Evolutionary conservation across 2,888 invertebrate species (phyloP), one percentile per base, ranked within the genome.

Genomic region (Mesopsocus fuscifrons): DNA sequence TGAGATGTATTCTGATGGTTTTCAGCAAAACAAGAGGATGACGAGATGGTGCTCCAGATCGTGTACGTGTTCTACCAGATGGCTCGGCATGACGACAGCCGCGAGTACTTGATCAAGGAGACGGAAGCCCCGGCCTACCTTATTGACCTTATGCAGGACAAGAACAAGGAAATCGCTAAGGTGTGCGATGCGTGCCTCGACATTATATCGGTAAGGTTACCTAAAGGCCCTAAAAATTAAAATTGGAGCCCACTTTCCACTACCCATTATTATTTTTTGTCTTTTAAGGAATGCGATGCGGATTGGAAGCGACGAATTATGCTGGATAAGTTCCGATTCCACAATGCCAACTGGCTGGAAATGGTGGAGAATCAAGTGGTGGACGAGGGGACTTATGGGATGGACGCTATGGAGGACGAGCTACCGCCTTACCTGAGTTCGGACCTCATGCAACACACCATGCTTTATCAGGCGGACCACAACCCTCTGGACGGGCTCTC

Each of bases 281-380:
- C 11, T 34, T 9, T 11, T 11, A 45, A 72, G 70, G 72, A 74
- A 56, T 79, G 82, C 61, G 83, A 87, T 62, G 75, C 75, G 49
- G 82, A 84, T 45, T 97, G 95, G 95, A 83, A 88, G n/a, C 77
- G 75, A 44, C 74, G 88, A 54, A 91, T 97, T 47, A 87, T 87
- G 65, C 75, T 74, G 42, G 95, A 95, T 63, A 82, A 94, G 52
- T 98, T 97, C 64, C 75, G 91, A n/a, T 89, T 89, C 64, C 94
- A 97, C 64, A 98, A 98, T 62, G 85, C 88, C 0, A 94, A 97
- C 59, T 98, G 97, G 97, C 65, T 98, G 50, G 88, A 91, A 54
- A 94, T 95, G 80, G 88, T 97, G 31, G 89, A 92, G 61, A 71
- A 70, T 34, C 65, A 71, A 48, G 67, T 67, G n/a, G 60, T 66